Evolutionary conservation across 2,888 invertebrate genomes (phyloP), one percentile per base, ranked within the genome.

Genomic region (Eilema sororculum): DNA sequence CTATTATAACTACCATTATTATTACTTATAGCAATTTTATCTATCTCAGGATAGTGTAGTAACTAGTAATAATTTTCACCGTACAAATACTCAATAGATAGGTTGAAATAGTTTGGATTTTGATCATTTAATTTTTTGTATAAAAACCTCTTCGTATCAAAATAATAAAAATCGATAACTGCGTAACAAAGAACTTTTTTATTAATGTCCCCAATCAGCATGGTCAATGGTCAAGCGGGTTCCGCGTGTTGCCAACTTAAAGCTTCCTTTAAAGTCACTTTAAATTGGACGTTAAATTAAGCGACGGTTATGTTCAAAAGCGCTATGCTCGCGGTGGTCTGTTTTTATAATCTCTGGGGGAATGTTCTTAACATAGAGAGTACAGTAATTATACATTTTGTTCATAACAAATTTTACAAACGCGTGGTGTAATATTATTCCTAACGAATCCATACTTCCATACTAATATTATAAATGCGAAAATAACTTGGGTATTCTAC

Each of bases 311-410:
- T 71, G 74, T 76, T 71, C 67, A 84, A 82, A 63, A 74, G 72
- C 68, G 65, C 68, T 76, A 71, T 68, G 74, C 65, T 68, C 76
- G 78, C 77, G 78, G 84, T 84, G 80, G 83, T 78, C 81, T 77
- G 83, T 86, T 87, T 87, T 87, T 86, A 83, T 84, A 86, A 84
- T 82, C 78, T 81, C 83, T 78, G 85, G 86, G 87, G 78, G 83
- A 83, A 83, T 85, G 77, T 83, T 79, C 80, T 80, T 78, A 84
- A 81, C 81, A 81, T 83, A 81, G 78, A 83, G 68, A 76, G 68
- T 73, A 71, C 74, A 76, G 77, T 79, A 77, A 81, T 74, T 78
- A 77, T 80, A 52, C 20, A 52, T 83, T 78, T 78, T 79, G 73
- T 77, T 68, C 71, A 65, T 72, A 73, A 78, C 68, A 60, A 70